phyloP scores from a whole-genome alignment of 2,797 vertebrate species.

The Petrocephalus schoutedeni region DNA sequence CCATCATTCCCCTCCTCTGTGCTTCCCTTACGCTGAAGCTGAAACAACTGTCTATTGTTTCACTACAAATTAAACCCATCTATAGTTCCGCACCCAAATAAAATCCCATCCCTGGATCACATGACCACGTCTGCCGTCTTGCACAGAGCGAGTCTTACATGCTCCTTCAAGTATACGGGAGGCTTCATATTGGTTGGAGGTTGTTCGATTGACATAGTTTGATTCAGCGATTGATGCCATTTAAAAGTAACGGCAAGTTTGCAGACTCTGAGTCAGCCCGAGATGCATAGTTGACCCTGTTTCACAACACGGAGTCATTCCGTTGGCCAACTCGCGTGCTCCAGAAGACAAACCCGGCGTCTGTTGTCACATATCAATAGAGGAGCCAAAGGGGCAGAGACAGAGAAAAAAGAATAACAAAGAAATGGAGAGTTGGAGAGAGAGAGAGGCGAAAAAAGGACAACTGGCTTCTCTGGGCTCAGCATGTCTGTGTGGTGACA shows the following conservation, averaged over 20 bases:
- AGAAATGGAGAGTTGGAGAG: background rate
- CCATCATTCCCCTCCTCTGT: background rate
- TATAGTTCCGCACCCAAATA: background rate
- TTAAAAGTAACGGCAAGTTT: background rate
- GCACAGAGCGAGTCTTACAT: background rate
- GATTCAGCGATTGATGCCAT: background rate
- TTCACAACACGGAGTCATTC: background rate
- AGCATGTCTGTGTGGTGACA: slow-evolving; percentile 19
- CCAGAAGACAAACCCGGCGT: background rate
- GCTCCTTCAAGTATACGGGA: background rate
- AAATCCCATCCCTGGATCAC: background rate
- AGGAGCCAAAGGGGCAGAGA: background rate
- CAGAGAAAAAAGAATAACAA: background rate
- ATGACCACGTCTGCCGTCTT: background rate
- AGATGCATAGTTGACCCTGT: background rate
- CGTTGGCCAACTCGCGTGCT: background rate
- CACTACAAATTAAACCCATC: background rate
- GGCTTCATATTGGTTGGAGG: background rate
- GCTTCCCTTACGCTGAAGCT: background rate
- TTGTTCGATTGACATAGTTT: background rate
- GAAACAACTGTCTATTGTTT: background rate
- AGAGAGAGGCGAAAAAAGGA: background rate
- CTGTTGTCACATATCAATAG: slow-evolving; percentile 7
- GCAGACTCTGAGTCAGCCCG: background rate
- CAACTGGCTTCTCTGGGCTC: slow-evolving; percentile 19